Base-by-base conservation (phyloP, 2,113 vertebrate genomes). In the Ancistrus triradiatus region DNA sequence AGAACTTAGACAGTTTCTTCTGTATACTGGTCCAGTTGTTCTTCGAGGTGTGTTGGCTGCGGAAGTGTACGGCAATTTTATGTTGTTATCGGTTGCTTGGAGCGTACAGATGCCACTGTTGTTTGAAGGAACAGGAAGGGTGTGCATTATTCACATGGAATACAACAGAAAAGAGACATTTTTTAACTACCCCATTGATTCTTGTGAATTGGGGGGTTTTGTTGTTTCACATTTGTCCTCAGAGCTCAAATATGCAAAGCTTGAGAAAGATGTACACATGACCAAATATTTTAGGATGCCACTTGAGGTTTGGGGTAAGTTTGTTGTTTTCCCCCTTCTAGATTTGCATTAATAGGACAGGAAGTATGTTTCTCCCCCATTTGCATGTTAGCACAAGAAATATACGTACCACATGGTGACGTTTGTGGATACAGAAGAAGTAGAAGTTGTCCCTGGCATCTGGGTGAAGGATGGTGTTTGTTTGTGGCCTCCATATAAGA, bases 11-110 rank as follows among this genome's bases (percentile, higher is more conserved):
- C 55, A 71, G 15, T 66, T 66, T 18, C n/a, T n/a, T n/a, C n/a
- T n/a, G n/a, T n/a, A n/a, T n/a, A n/a, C n/a, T n/a, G n/a, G n/a
- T n/a, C n/a, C 49, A 60, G 21, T 71, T 53, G 48, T 48, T 60
- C 49, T 71, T 18, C 22, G 11, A 9, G 56, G 63, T 60, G 47
- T 66, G 19, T 52, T 71, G 48, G 25, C 15, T 43, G 38, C 49
- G 8, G 46, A 59, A 31, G 38, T 55, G 1, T 71, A 66, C 40
- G 18, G 51, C 25, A 71, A 68, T 21, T 63, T 63, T 22, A 63
- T 68, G 51, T 49, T 69, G n/a, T 55, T 69, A 7, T 68, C 59
- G 14, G 65, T 58, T 63, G 51, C 28, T 49, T 49, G 9, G 33
- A 35, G 59, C 27, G 35, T 27, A 60, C 14, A 33, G 50, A 33